Base-by-base conservation (phyloP, 2,113 vertebrate genomes). In the Tachysurus vachellii region DNA sequence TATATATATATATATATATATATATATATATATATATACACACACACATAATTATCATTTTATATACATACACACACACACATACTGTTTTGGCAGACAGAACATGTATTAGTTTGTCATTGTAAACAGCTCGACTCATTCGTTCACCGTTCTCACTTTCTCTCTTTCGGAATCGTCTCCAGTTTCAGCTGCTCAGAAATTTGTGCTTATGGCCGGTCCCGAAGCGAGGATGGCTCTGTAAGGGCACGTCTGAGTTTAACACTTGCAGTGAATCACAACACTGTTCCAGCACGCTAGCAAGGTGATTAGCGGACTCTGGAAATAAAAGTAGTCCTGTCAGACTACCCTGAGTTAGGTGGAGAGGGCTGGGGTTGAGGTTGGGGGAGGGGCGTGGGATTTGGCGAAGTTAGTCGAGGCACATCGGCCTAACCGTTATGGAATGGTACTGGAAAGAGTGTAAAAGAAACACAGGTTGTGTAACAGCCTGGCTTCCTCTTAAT, bases 121-220 rank as follows among this genome's bases (percentile, higher is more conserved):
- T 93, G 94, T 95, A 94, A 95, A 94, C 94, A 92, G 89, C 92
- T 93, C 89, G 88, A 89, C 87, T 88, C 90, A 86, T 87, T 89
- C 86, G 47, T 17, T 89, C 36, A 1, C 36, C 36, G 36, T 50
- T 9, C 68, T 84, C 68, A 28, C 56, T 3, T 79, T n/a, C 1
- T 75, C 89, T 91, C 85, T 91, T 94, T 96, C 23, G 14, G 96
- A 68, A 28, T 96, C 93, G 94, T 94, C 95, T 97, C 95, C 92
- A 90, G 85, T 93, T 91, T 87, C 88, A 84, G 92, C 91, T 93
- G 92, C 92, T 91, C 92, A 93, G 89, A 94, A 94, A 95, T 93
- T 97, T 98, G 98, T 99, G 97, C 97, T 98, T 97, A 93, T 92
- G 94, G 92, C 89, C 94, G 95, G 92, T 89, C 92, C 92, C 80